Percentiles rank a stretch among this genome's conserved stretches.
Evolutionary conservation across 2,797 vertebrate species (phyloP).

Genomic region (Cryptoprocta ferox): DNA sequence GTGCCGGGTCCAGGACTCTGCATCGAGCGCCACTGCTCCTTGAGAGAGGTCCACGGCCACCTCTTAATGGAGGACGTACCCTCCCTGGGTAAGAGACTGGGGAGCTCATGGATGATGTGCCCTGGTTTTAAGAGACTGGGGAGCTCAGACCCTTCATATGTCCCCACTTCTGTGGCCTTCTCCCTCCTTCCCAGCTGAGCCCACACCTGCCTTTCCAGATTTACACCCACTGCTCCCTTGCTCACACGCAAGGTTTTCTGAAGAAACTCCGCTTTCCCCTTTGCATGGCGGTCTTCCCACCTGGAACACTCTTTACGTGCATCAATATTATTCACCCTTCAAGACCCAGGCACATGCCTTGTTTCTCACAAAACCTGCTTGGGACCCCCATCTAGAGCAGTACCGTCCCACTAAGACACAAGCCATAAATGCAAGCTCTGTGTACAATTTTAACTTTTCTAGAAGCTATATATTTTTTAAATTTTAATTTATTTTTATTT

Average conservation of each 20-base stretch:
- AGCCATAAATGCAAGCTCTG: not conserved
- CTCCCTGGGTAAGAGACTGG: not conserved
- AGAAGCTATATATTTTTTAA: not conserved
- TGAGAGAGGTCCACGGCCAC: not conserved
- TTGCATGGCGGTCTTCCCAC: not conserved
- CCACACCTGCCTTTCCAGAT: not conserved
- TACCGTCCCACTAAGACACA: accelerated
- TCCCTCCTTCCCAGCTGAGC: not conserved
- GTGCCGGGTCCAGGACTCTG: not conserved
- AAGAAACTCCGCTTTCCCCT: not conserved
- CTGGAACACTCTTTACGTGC: not conserved
- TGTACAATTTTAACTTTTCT: not conserved
- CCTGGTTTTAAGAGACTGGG: not conserved
- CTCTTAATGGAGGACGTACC: not conserved
- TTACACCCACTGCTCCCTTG: accelerated
- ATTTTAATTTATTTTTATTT: too few relatives aligned
- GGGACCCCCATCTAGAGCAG: too few relatives aligned
- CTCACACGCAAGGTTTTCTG: not conserved
- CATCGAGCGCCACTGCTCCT: not conserved
- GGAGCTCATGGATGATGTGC: too few relatives aligned
- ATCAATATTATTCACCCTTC: not conserved
- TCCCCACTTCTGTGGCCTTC: not conserved
- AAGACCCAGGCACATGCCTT: not conserved
- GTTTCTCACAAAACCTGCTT: not conserved
- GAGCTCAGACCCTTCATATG: not conserved